These are phyloP conservation scores for Drosophila lini DNA, from an alignment of 1,140 invertebrate genomes.

Conservation along the genomic window DNA sequence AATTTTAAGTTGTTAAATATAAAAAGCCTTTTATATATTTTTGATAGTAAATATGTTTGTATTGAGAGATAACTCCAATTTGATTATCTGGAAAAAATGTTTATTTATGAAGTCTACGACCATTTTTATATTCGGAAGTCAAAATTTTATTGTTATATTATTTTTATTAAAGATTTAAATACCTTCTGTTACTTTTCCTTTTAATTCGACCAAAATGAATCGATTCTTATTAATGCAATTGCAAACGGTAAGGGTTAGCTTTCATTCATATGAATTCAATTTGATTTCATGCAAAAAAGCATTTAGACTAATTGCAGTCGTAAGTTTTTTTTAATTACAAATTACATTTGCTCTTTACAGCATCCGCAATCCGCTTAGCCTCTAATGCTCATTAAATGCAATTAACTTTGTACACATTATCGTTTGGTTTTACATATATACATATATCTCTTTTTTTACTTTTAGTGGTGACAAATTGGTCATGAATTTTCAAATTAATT, in stretches of 20 bases:
- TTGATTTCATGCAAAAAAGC: neutral
- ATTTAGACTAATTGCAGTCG: conserved; percentile 14
- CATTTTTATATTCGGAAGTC: no score
- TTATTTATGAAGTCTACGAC: no score
- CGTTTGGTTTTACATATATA: conserved; percentile 13
- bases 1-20: neutral
- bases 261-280: neutral
- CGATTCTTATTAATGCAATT: no score
- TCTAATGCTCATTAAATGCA: conserved; percentile 63
- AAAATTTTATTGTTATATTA: no score
- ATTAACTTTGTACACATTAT: conserved; percentile 65
- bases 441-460: conserved; percentile 4
- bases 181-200: no score
- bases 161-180: no score
- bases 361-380: conserved; percentile 46
- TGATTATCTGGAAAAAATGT: no score
- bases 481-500: conserved; percentile 55
- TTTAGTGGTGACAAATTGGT: conserved; percentile 59
- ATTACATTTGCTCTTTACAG: conserved; percentile 34
- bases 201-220: no score
- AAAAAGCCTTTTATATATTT: neutral
- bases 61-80: no score
- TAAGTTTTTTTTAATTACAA: conserved; percentile 34
- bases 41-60: neutral
- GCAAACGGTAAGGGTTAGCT: no score